Conservation (phyloP, 2,113 vertebrate genomes). For the Tapirus terrestris region DNA sequence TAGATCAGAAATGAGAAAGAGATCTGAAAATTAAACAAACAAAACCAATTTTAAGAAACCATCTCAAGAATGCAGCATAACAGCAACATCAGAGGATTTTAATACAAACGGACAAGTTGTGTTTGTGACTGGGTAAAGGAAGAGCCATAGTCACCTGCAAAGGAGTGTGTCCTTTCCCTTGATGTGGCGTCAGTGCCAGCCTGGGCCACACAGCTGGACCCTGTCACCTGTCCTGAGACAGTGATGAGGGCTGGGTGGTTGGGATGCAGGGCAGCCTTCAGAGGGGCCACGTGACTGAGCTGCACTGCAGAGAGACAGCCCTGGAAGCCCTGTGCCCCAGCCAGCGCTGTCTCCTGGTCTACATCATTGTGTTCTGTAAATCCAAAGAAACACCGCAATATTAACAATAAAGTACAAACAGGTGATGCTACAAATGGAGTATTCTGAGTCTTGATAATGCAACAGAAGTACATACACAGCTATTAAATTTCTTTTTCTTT, state of each 20-base stretch:
- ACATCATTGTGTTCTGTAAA: slow-evolving; percentile 81
- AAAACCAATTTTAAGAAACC: slow-evolving; percentile 8
- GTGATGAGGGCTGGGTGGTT: slow-evolving; percentile 85
- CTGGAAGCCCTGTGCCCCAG: slow-evolving; percentile 91
- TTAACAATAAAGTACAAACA: slow-evolving; percentile 58
- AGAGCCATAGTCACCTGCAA: slow-evolving; percentile 89
- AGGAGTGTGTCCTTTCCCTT: slow-evolving; percentile 91
- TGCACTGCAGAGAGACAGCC: slow-evolving; percentile 95
- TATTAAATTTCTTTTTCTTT: not conserved
- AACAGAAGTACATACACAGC: not conserved
- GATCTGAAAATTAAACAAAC: not conserved
- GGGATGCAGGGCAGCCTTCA: slow-evolving; percentile 92
- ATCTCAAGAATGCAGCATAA: not conserved
- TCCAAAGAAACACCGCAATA: slow-evolving; percentile 59
- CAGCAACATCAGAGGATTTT: not conserved
- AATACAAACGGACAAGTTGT: not conserved
- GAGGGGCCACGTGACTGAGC: slow-evolving; percentile 93
- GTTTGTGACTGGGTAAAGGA: slow-evolving; percentile 18
- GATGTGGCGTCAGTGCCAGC: slow-evolving; percentile 86
- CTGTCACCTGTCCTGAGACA: slow-evolving; percentile 88
- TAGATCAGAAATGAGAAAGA: not conserved
- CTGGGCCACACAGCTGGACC: slow-evolving; percentile 90
- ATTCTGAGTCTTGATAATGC: not conserved
- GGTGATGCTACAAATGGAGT: not conserved
- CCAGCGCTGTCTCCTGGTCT: slow-evolving; percentile 90